A percentile compares a stretch with the other conserved stretches of the same genome.
Conservation (phyloP, 1,140 invertebrate genomes). For the Pogonomyrmex barbatus region DNA sequence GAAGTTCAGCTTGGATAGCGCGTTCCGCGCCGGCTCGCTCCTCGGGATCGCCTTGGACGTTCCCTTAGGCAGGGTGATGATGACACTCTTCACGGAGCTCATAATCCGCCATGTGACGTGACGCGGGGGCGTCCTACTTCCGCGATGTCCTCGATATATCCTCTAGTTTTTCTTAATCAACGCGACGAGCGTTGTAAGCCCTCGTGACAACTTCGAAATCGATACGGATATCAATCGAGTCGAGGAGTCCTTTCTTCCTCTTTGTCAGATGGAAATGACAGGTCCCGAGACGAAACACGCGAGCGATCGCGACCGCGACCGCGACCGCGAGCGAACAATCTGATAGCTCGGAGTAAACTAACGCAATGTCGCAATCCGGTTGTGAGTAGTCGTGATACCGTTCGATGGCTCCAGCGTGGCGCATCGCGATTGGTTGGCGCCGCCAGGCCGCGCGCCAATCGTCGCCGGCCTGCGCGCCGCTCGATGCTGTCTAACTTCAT, state of each 20-base stretch:
- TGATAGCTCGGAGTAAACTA: neutral
- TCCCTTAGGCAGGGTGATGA: conserved; percentile 83
- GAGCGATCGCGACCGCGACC: too few species aligned
- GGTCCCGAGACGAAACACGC: too few species aligned
- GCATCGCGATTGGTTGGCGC: neutral
- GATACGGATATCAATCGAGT: too few species aligned
- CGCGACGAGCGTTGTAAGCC: too few species aligned
- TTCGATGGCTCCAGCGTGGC: neutral
- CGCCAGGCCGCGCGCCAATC: neutral
- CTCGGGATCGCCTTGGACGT: conserved; percentile 71
- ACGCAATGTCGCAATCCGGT: neutral
- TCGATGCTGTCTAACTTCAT: neutral
- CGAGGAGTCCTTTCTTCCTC: too few species aligned
- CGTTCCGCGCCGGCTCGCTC: conserved; percentile 54
- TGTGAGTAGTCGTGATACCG: too few species aligned
- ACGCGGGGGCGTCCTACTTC: neutral
- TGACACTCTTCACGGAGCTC: conserved; percentile 81
- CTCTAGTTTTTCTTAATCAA: too few species aligned
- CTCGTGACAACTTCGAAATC: too few species aligned
- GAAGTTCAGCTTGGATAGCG: conserved; percentile 78
- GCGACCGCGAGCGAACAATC: neutral
- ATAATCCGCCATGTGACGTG: conserved; percentile 79
- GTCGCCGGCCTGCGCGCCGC: neutral
- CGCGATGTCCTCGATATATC: too few species aligned
- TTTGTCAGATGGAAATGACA: too few species aligned